These are phyloP conservation scores for Drosophila kuntzei DNA, from an alignment of 2,888 invertebrate species.

Conservation along the genomic window DNA sequence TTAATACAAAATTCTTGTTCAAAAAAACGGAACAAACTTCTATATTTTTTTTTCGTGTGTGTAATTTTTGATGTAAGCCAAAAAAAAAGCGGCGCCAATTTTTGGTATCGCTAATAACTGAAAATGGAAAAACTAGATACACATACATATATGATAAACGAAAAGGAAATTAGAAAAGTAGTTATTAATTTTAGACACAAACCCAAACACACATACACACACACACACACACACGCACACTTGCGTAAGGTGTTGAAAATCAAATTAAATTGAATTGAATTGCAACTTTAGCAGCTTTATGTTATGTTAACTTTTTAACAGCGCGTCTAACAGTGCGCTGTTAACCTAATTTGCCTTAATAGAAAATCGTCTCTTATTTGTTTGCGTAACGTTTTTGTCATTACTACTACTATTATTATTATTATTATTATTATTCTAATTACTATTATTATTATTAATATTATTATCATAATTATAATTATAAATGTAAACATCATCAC, in stretches of 20 bases:
- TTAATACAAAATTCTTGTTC: not conserved
- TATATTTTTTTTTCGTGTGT: not conserved
- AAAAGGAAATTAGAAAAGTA: constrained; percentile 24
- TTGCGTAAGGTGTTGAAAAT: constrained; percentile 17
- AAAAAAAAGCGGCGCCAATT: constrained; percentile 3
- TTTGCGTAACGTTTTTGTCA: constrained; percentile 32
- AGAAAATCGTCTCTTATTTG: constrained; percentile 57
- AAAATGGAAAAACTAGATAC: not conserved
- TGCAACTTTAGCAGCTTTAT: constrained; percentile 60
- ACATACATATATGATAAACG: not conserved
- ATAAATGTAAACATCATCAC: constrained; percentile 32
- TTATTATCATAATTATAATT: constrained; percentile 20
- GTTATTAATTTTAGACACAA: constrained; percentile 36
- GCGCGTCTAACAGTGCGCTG: constrained; percentile 29
- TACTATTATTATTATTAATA: constrained; percentile 24
- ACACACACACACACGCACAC: constrained; percentile 29
- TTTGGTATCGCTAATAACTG: not conserved
- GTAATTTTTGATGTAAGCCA: constrained; percentile 8
- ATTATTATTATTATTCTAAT: constrained; percentile 23
- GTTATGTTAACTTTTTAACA: constrained; percentile 47
- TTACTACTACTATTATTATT: constrained; percentile 18
- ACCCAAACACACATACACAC: constrained; percentile 31
- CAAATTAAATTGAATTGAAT: constrained; percentile 10
- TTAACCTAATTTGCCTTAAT: constrained; percentile 74
- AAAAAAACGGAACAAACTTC: too few species aligned